Evolutionary conservation across 2,888 invertebrate species (phyloP).

Genomic region (Scelioninae gen. 2): DNA sequence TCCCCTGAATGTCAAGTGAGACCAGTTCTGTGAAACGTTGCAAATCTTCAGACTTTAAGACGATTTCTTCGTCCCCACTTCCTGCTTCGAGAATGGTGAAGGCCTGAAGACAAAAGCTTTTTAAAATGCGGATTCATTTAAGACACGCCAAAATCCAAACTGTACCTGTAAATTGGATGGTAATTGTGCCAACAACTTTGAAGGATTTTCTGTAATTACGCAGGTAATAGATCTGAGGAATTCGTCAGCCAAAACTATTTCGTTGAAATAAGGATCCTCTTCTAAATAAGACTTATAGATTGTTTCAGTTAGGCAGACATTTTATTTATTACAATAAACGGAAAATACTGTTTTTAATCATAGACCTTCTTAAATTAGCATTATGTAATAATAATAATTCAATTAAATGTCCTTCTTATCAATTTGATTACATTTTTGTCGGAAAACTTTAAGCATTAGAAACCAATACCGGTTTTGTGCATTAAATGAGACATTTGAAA

Average conservation of each 20-base stretch:
- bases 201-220: constrained; percentile 65
- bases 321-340: background rate
- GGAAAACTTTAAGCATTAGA: too few relatives aligned
- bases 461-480: too few relatives aligned
- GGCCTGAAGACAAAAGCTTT: constrained; percentile 60
- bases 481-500: too few relatives aligned
- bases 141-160: background rate
- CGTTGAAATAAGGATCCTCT: constrained; percentile 38
- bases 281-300: constrained; percentile 43
- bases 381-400: background rate
- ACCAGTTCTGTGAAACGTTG: constrained; percentile 76
- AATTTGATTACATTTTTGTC: background rate
- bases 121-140: background rate
- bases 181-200: constrained; percentile 64
- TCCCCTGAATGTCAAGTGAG: constrained; percentile 80
- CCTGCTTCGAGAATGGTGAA: constrained; percentile 70
- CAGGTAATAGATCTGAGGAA: constrained; percentile 70
- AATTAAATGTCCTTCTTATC: background rate
- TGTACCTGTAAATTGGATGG: constrained; percentile 69
- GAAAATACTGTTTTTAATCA: background rate
- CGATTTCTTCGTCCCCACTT: constrained; percentile 65
- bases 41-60: constrained; percentile 74
- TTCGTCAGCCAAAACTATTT: constrained; percentile 64
- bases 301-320: background rate
- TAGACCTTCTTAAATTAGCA: background rate